Evolutionary conservation across 1,140 invertebrate species (phyloP), one percentile per base, ranked within the genome.

Genomic region (Episyrphus balteatus): DNA sequence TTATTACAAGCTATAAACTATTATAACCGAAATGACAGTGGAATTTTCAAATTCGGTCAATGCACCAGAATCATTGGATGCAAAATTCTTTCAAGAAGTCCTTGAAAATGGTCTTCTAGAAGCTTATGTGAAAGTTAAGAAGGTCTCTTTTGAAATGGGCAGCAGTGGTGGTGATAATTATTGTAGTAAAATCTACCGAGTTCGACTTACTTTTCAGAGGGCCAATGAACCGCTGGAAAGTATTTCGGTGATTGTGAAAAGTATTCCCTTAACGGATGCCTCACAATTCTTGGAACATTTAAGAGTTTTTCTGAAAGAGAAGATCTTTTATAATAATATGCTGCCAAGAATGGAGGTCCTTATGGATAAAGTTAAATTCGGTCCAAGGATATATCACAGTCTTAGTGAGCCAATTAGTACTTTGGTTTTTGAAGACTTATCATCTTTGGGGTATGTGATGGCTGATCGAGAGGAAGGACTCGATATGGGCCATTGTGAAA

Each of bases 151-250:
- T 3, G 44, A 33, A 14, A 44, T 61, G 52, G 62, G 62, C 42
- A 66, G 62, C 51, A 55, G 51, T 47, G 49, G 49, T 6, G 62
- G 62, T 2, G 62, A 65, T 21, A 65, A 65, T 42, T 65, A 61
- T 41, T 65, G 59, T 40, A 65, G 62, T 32, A 45, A 55, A 39
- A 61, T 65, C 21, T 65, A 62, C 42, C 50, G 62, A 8, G 50
- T 51, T 1, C 37, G 41, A 2, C 13, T 66, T 1, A 50, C 32
- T n/a, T 66, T 59, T 51, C 50, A n/a, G 18, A 26, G 26, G 42
- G 14, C 8, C 42, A 14, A 26, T 10, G 12, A 57, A 1, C 42
- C 51, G 32, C 13, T 42, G 8, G 43, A 47, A 2, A 55, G 8
- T 15, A 33, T 62, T 37, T 30, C 48, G 0, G 50, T 62, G 2